A percentile compares a stretch with the other conserved stretches of the same genome.
phyloP scores from a whole-genome alignment of 2,113 vertebrate species.

The Gadus macrocephalus region DNA sequence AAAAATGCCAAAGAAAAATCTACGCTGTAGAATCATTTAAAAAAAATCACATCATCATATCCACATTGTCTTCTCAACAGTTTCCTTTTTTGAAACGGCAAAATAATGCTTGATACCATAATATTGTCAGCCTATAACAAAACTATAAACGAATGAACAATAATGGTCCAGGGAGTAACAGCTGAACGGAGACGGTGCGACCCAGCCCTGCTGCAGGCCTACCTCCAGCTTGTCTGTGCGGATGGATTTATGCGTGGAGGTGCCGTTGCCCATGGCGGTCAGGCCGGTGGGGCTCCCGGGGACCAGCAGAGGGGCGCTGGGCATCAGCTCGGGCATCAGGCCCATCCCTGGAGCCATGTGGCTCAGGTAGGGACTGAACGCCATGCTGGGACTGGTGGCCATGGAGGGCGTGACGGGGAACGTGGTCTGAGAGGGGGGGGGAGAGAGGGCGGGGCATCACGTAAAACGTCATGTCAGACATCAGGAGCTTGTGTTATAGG shows the following conservation, averaged over 20 bases:
- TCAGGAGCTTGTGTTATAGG: too few species aligned
- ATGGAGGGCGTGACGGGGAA: slow-evolving; percentile 87
- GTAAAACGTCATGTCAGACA: too few species aligned
- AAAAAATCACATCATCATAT: too few species aligned
- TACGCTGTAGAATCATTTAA: too few species aligned
- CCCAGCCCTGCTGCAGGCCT: slow-evolving; percentile 33
- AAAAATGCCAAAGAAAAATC: too few species aligned
- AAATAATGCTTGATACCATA: too few species aligned
- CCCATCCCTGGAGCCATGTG: slow-evolving; percentile 90
- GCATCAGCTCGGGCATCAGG: slow-evolving; percentile 91
- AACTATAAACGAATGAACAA: too few species aligned
- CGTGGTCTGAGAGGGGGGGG: slow-evolving; percentile 71
- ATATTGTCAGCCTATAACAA: too few species aligned
- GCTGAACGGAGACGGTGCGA: too few species aligned
- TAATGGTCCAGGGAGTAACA: too few species aligned
- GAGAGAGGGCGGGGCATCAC: neutral
- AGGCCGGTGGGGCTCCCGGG: slow-evolving; percentile 86
- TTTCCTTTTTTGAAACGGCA: too few species aligned
- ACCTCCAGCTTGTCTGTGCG: slow-evolving; percentile 98
- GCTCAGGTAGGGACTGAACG: slow-evolving; percentile 91
- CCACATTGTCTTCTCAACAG: too few species aligned
- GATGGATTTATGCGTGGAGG: slow-evolving; percentile 83
- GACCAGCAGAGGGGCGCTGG: slow-evolving; percentile 86
- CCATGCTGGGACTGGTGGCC: slow-evolving; percentile 86
- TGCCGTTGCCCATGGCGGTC: slow-evolving; percentile 78